phyloP scores from a whole-genome alignment of 1,140 invertebrate genomes.

The Drosophila sturtevanti region DNA sequence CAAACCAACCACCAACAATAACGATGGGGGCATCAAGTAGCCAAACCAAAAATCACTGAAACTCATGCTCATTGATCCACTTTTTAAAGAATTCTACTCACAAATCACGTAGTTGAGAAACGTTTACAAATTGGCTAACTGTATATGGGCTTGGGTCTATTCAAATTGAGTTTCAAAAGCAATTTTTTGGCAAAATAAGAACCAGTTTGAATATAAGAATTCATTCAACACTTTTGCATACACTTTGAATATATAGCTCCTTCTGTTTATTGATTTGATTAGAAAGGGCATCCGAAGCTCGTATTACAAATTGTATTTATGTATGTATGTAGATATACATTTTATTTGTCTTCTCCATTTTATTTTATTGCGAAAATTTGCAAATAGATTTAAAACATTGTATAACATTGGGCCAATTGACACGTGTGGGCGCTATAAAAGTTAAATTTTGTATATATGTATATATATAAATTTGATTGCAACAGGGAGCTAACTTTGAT shows the following conservation, averaged over 20 bases:
- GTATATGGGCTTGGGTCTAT: constrained; percentile 55
- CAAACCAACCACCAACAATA: no score
- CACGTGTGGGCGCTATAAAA: constrained; percentile 65
- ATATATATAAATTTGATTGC: background rate
- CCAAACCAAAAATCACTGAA: constrained; percentile 51
- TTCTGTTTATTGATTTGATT: constrained; percentile 23
- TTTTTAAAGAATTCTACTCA: constrained; percentile 62
- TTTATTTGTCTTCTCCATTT: constrained; percentile 23
- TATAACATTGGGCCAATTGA: constrained; percentile 45
- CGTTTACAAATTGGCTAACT: constrained; percentile 70
- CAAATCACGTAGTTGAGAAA: constrained; percentile 71
- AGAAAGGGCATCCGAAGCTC: constrained; percentile 13
- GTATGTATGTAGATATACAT: background rate
- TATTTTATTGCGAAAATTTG: constrained; percentile 59
- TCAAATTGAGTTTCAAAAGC: constrained; percentile 40
- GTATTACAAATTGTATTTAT: background rate
- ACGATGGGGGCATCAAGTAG: background rate
- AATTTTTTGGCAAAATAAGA: constrained; percentile 65
- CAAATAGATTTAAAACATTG: constrained; percentile 56
- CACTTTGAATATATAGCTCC: background rate
- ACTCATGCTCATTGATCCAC: constrained; percentile 65
- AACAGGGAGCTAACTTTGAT: constrained; percentile 22
- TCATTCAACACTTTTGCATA: background rate
- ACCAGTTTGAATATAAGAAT: constrained; percentile 47
- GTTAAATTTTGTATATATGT: constrained; percentile 9